Conservation (phyloP, 2,113 vertebrate species). For the Chelonoidis abingdonii region DNA sequence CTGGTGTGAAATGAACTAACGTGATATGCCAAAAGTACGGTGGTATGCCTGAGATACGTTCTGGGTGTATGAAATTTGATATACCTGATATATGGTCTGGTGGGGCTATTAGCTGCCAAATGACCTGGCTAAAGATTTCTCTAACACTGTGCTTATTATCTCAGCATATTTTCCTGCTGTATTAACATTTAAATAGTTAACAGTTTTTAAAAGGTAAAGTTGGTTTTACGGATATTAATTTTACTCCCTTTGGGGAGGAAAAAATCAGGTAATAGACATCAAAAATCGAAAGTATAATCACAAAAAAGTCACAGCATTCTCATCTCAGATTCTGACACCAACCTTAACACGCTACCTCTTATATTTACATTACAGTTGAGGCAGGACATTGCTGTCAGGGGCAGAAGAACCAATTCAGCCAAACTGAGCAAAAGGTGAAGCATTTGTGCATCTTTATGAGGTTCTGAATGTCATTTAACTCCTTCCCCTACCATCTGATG, state of each 20-base stretch:
- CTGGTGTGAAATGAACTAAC: background rate
- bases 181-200: background rate
- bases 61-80: background rate
- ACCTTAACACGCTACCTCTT: background rate
- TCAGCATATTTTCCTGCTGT: background rate
- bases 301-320: constrained; percentile 46
- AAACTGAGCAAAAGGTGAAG: background rate
- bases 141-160: background rate
- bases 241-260: background rate
- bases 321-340: constrained; percentile 9
- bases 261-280: constrained; percentile 27
- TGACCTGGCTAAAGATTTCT: background rate
- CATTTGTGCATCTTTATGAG: background rate
- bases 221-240: background rate
- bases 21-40: background rate
- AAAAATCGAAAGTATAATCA: constrained; percentile 45
- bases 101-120: background rate
- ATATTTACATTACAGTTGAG: background rate
- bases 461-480: background rate
- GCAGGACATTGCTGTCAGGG: background rate
- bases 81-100: background rate
- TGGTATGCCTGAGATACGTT: background rate
- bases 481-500: background rate
- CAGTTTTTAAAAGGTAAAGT: background rate
- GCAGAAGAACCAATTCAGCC: background rate